These are phyloP conservation scores for Melanostigma gelatinosum DNA, from an alignment of 2,113 vertebrate genomes.

Conservation along the genomic window DNA sequence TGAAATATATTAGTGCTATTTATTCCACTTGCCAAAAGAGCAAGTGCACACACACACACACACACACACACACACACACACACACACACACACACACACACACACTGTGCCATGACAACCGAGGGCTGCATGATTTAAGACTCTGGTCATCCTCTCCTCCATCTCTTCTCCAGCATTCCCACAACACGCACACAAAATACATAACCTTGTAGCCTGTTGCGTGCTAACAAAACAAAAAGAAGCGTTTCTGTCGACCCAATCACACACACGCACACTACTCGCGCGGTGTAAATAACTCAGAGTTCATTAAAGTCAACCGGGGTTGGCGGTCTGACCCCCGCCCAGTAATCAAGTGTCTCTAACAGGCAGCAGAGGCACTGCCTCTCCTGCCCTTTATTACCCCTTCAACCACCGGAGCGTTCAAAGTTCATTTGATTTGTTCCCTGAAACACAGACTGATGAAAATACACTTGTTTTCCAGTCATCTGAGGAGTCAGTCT, in stretches of 20 bases:
- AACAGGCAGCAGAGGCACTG: slow-evolving; percentile 47
- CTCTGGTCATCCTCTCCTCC: slow-evolving; percentile 24
- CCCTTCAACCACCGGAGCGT: neutral
- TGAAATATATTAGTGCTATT: slow-evolving; percentile 50
- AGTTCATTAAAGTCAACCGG: slow-evolving; percentile 16
- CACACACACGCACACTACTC: neutral
- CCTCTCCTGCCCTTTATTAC: slow-evolving; percentile 46
- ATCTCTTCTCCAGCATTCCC: slow-evolving; percentile 4
- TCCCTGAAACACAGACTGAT: no score
- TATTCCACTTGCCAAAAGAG: slow-evolving; percentile 2
- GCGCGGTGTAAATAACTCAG: slow-evolving; percentile 31
- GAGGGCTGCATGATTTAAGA: slow-evolving; percentile 62
- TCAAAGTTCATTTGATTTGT: no score
- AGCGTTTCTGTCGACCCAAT: neutral
- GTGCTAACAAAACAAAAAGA: slow-evolving; percentile 5
- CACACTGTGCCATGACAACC: slow-evolving; percentile 41
- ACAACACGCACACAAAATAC: slow-evolving; percentile 1
- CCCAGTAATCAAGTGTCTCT: slow-evolving; percentile 38
- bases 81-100: slow-evolving; percentile 1
- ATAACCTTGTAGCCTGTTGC: slow-evolving; percentile 7
- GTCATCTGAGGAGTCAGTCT: no score
- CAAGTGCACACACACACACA: slow-evolving; percentile 5
- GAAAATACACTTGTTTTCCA: no score
- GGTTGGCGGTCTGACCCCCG: slow-evolving; percentile 29
- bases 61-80: neutral